Evolutionary conservation across 2,113 vertebrate species (phyloP).

Genomic region (Poeciliopsis prolifica): DNA sequence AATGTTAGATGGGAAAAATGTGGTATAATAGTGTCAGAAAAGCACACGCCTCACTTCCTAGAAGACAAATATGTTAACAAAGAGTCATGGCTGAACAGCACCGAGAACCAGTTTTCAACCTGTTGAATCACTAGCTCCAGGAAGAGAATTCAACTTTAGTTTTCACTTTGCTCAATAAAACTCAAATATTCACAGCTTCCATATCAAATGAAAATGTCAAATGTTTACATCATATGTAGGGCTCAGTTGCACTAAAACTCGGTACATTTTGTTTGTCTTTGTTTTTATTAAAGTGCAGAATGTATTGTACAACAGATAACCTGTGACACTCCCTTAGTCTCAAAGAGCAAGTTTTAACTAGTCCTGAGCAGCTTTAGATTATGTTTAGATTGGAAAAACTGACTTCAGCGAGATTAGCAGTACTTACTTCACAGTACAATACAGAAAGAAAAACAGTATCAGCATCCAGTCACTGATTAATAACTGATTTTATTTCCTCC

Average conservation of each 20-base stretch:
- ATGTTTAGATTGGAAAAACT: constrained; percentile 13
- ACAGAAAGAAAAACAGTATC: neutral
- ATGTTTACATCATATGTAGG: neutral
- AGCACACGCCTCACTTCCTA: constrained; percentile 25
- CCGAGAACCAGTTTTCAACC: constrained; percentile 25
- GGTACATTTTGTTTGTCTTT: neutral
- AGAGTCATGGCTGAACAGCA: neutral
- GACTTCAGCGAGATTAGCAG: neutral
- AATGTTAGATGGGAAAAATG: constrained; percentile 51
- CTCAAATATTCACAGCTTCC: constrained; percentile 9
- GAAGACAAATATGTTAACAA: constrained; percentile 17
- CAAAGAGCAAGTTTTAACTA: constrained; percentile 16
- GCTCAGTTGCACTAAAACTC: neutral
- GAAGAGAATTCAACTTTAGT: constrained; percentile 8
- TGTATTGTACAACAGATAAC: neutral
- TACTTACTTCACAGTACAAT: neutral
- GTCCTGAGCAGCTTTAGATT: neutral
- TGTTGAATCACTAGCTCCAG: neutral
- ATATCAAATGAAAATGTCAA: neutral
- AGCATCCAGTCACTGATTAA: neutral
- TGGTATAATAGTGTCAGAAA: constrained; percentile 25
- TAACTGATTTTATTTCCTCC: neutral
- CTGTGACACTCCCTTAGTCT: neutral
- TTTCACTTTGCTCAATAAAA: neutral
- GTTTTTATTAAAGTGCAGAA: too few species aligned